A percentile compares a stretch with the other conserved stretches of the same genome.
These are phyloP conservation scores for Avahi laniger DNA, from an alignment of 2,797 vertebrate genomes.

Conservation along the genomic window DNA sequence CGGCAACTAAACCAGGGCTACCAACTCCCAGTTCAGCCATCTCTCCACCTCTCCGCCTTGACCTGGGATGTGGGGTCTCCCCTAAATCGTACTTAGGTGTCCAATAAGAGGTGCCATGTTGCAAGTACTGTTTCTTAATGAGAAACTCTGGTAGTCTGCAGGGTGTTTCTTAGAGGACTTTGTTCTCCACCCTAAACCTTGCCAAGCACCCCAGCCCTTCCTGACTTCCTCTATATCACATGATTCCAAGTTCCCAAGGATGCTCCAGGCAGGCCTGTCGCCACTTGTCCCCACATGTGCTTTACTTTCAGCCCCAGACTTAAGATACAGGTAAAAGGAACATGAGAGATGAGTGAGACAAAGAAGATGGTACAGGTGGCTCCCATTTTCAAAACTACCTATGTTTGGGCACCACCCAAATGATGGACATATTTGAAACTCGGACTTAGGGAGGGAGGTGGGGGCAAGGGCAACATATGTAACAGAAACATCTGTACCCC, in stretches of 20 bases:
- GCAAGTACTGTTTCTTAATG: neutral
- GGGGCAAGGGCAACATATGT: too few species aligned
- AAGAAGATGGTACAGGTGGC: neutral
- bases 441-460: too few species aligned
- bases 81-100: neutral
- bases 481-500: too few species aligned
- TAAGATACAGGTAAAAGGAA: constrained; percentile 19
- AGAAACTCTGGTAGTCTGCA: neutral
- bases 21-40: neutral
- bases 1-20: neutral
- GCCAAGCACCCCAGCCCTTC: neutral
- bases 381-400: neutral
- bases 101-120: neutral
- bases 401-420: too few species aligned
- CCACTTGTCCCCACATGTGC: neutral
- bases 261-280: neutral
- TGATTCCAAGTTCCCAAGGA: neutral
- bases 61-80: neutral
- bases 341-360: neutral
- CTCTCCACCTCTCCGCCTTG: neutral
- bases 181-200: neutral
- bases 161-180: neutral
- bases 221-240: neutral
- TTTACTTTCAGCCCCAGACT: neutral
- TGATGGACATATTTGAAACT: too few species aligned